These are phyloP conservation scores for Dendrocincla tyrannina DNA, from an alignment of 2,797 vertebrate species.

Conservation along the genomic window DNA sequence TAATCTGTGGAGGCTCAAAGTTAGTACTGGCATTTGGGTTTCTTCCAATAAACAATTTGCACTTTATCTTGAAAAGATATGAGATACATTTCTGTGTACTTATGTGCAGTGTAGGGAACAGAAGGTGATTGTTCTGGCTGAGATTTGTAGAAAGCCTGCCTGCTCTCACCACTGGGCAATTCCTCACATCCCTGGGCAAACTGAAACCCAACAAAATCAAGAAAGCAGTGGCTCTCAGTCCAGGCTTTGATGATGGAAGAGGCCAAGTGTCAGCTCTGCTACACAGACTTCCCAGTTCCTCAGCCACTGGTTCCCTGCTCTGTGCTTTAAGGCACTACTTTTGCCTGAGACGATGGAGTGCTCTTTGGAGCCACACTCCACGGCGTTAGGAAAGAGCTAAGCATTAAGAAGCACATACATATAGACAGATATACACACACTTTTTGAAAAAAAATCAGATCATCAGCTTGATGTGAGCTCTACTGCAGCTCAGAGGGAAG, in stretches of 20 bases:
- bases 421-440: background rate
- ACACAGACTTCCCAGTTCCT: background rate
- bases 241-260: background rate
- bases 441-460: background rate
- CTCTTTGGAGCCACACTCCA: background rate
- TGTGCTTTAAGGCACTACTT: accelerated
- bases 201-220: background rate
- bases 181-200: background rate
- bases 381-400: background rate
- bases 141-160: background rate
- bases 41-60: constrained; percentile 5
- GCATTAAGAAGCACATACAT: background rate
- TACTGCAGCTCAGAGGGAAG: background rate
- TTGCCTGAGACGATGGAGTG: background rate
- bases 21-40: background rate
- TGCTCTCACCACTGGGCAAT: background rate
- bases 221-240: background rate
- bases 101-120: background rate
- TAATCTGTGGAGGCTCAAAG: background rate
- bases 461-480: background rate
- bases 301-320: background rate
- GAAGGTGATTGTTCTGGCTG: background rate
- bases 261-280: background rate
- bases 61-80: background rate
- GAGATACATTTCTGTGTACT: background rate